Percentiles rank a stretch among this genome's conserved stretches.
Evolutionary conservation across 2,113 vertebrate species (phyloP).

Genomic region (Alligator sinensis): DNA sequence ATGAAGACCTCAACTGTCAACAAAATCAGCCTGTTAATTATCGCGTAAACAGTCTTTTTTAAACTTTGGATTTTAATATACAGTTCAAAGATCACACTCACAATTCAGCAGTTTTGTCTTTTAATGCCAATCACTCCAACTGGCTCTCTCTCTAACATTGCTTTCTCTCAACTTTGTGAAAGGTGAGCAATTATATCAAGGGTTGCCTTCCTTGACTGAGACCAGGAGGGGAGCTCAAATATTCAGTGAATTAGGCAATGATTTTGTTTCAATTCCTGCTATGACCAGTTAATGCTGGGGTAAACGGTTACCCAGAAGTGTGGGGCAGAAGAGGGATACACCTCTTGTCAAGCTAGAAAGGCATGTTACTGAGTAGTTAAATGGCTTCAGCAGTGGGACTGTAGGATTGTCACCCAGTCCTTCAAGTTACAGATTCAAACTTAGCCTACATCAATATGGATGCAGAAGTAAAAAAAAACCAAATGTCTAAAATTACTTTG

Average conservation of each 20-base stretch:
- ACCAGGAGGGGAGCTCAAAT: slow-evolving; percentile 27
- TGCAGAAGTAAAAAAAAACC: neutral
- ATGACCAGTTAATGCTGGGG: neutral
- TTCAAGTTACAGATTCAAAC: neutral
- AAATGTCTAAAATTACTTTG: neutral
- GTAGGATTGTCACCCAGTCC: neutral
- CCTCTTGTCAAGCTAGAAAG: neutral
- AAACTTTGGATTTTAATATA: slow-evolving; percentile 52
- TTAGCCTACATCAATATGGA: neutral
- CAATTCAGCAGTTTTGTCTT: slow-evolving; percentile 63
- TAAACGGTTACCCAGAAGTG: neutral
- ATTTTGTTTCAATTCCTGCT: neutral
- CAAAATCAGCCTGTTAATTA: slow-evolving; percentile 65
- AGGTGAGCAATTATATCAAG: slow-evolving; percentile 62
- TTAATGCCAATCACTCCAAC: slow-evolving; percentile 32
- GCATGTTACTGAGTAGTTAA: neutral
- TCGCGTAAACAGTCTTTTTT: slow-evolving; percentile 48
- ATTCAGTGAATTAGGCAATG: slow-evolving; percentile 9
- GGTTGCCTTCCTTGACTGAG: slow-evolving; percentile 46
- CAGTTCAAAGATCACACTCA: slow-evolving; percentile 62
- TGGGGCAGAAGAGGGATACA: neutral
- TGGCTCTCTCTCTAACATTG: slow-evolving; percentile 26
- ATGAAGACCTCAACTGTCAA: slow-evolving; percentile 65
- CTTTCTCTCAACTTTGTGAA: slow-evolving; percentile 34
- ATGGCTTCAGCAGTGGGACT: neutral